A percentile compares a stretch with the other conserved stretches of the same genome.
Conservation (phyloP, 2,888 invertebrate species). For the Herminia tarsipennalis region DNA sequence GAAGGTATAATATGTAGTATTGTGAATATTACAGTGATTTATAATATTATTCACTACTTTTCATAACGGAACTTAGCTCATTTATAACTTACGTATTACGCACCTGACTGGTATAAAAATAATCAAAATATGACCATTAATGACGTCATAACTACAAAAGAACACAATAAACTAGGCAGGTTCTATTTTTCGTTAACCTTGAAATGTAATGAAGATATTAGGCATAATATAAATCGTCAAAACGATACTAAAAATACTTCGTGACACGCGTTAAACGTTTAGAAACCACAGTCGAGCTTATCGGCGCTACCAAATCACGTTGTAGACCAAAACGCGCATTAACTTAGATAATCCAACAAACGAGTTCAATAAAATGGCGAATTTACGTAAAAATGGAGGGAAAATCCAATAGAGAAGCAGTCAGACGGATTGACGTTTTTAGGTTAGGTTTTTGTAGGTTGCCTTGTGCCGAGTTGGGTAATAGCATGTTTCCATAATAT, state of each 20-base stretch:
- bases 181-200: conserved; percentile 19
- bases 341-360: conserved; percentile 67
- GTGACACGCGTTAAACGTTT: conserved; percentile 34
- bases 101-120: too few species aligned
- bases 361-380: conserved; percentile 65
- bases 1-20: too few species aligned
- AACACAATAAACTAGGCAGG: too few species aligned
- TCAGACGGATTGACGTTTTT: conserved; percentile 40
- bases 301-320: conserved; percentile 57
- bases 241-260: conserved; percentile 30
- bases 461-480: conserved; percentile 12
- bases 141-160: too few species aligned
- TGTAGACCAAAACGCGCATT: conserved; percentile 55
- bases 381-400: conserved; percentile 63
- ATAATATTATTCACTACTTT: too few species aligned
- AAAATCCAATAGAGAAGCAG: conserved; percentile 57
- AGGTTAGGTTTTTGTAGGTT: conserved; percentile 21
- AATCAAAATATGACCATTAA: too few species aligned
- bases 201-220: conserved; percentile 54
- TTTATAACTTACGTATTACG: too few species aligned
- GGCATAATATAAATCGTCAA: conserved; percentile 31
- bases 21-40: too few species aligned
- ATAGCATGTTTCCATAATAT: conserved; percentile 27
- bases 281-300: conserved; percentile 49
- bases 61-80: too few species aligned